Base-by-base conservation (phyloP, 2,888 invertebrate species). In the Eustalomyia histrio region DNA sequence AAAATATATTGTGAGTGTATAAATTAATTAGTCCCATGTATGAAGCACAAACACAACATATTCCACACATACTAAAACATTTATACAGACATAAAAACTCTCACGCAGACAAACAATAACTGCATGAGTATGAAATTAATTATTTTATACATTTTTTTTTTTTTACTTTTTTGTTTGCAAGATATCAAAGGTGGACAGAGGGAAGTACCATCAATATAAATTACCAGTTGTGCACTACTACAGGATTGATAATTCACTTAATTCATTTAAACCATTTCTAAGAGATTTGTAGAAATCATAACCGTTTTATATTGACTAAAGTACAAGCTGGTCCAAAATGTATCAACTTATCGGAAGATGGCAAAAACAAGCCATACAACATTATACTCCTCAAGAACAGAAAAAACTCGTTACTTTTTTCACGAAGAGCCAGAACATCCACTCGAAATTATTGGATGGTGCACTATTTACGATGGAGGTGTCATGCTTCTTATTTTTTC, bases 101-200 rank as follows among this genome's bases (percentile, higher is more conserved):
- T 29, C 29, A 29, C 16, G 18, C 60, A 14, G 35, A 21, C 18
- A 61, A 50, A 50, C 65, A 53, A 69, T 18, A 43, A 53, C 52
- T 71, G 53, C 64, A 33, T 21, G 58, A 33, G 35, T 72, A 67
- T 60, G 55, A 72, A 72, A 72, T 78, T 78, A 78, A 78, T 78
- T 78, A 67, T 78, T 72, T 47, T 29, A 6, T 29, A 29, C 7
- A n/a, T n/a, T 47, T 47, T 43, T 14, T 55, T 65, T n/a, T n/a
- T 67, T 67, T 29, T 65, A 55, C 47, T 35, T 63, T 67, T 53
- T 43, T 65, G 10, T 71, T 6, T 18, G 53, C 29, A 29, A 29
- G 29, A 29, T 33, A 47, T 4, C n/a, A 14, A 7, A 47, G 39
- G n/a, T 18, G 35, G n/a, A 17, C 2, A 43, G 57, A 16, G 57